These are phyloP conservation scores for Falco columbarius DNA, from an alignment of 2,797 vertebrate genomes.

Conservation along the genomic window DNA sequence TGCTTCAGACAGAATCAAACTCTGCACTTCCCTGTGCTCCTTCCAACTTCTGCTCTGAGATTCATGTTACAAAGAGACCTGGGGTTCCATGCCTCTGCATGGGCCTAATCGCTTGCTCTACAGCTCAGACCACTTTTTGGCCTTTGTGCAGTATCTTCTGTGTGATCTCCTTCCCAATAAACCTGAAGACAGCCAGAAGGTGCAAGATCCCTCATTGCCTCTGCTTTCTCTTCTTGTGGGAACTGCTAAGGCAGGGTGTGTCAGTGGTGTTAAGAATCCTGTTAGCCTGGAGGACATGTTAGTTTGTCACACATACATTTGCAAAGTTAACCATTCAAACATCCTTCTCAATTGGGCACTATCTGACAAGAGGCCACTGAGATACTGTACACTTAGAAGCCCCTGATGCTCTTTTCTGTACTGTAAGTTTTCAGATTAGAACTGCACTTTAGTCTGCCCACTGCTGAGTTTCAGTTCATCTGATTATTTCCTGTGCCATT, in stretches of 20 bases:
- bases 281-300: not conserved
- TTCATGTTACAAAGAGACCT: not conserved
- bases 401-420: not conserved
- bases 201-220: not conserved
- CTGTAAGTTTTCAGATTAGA: not conserved
- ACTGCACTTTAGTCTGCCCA: constrained; percentile 6
- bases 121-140: not conserved
- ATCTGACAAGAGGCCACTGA: not conserved
- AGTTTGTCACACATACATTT: not conserved
- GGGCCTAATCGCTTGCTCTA: not conserved
- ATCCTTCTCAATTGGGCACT: not conserved
- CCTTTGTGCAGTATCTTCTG: not conserved
- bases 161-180: not conserved
- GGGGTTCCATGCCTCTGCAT: not conserved
- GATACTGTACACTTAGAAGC: not conserved
- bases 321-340: not conserved
- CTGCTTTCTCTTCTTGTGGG: not conserved
- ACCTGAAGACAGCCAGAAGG: not conserved
- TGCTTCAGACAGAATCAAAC: not conserved
- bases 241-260: not conserved
- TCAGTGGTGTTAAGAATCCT: not conserved
- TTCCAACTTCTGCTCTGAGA: not conserved
- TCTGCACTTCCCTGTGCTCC: not conserved
- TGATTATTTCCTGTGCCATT: not conserved
- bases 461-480: not conserved